Evolutionary conservation across 2,797 vertebrate genomes (phyloP), one percentile per base, ranked within the genome.

Genomic region (Synanceia verrucosa): DNA sequence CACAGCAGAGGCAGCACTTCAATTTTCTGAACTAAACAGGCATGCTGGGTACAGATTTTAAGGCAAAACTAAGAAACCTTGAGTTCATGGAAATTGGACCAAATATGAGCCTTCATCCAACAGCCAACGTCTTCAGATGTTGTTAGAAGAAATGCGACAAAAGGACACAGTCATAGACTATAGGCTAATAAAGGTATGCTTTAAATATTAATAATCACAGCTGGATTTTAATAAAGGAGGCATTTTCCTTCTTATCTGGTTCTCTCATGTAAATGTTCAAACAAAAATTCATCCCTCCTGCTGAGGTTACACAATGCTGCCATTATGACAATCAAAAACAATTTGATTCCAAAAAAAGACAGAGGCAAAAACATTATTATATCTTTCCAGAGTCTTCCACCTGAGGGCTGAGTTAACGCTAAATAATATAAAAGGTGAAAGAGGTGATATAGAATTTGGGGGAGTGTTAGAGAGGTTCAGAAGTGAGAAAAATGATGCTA

Each of bases 1-100:
- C 51, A 65, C 53, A 75, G 57, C 66, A 56, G 48, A 48, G 81
- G 53, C 72, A 60, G 68, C 82, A 79, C 79, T 86, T 82, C 77
- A 66, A 56, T 21, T 23, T 62, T 28, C 13, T 11, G 1, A n/a
- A 56, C 37, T 81, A 56, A 70, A 78, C 33, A 41, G 46, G 18
- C 55, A 37, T 59, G 29, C 29, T 64, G 19, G 48, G 34, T 14
- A 21, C 26, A 69, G 8, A 44, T 62, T 73, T 71, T 47, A 36
- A 28, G 21, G 39, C 44, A 55, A 66, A 56, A 78, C 14, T 62
- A 81, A 77, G 23, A 73, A 70, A 41, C 12, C 48, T 6, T 3
- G 2, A 43, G 58, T 68, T 52, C 11, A 55, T 47, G 36, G 21
- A 63, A 65, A 72, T 70, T 2, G 11, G 1, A 16, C 5, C 19